Base-by-base conservation (phyloP, 2,797 vertebrate genomes). In the Lycodopsis pacificus region DNA sequence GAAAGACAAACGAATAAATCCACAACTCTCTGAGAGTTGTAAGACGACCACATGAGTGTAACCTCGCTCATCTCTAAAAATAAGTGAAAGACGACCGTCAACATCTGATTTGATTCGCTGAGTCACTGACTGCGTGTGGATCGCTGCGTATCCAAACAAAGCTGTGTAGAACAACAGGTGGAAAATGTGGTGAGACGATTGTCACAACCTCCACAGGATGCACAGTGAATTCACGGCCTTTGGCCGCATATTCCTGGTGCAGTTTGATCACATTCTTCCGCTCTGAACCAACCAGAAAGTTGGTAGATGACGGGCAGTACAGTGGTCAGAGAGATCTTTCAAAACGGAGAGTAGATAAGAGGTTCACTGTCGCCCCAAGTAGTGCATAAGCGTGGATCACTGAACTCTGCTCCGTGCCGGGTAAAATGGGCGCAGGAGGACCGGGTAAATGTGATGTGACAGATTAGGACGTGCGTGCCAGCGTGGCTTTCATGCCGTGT, bases 361-460 rank as follows among this genome's bases (percentile, higher is more conserved):
- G 63, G 68, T 79, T 79, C 25, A 54, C 58, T 58, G 74, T 49
- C 22, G 46, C 62, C 25, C 17, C 2, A 22, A 80, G 62, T 76
- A 56, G 53, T 42, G 34, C 63, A 62, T 65, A 78, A 66, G 58
- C 57, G 62, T 22, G 62, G 75, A 79, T 77, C 68, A 81, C 62
- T 68, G 36, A 56, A 71, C 70, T 63, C 36, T 42, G 71, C 49
- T 65, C 68, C 56, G 57, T 20, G 80, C 62, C 30, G 83, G 81
- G 72, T 64, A 46, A 83, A 81, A 74, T 3, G 82, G 65, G 74
- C 32, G 10, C 65, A 38, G 61, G 42, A 48, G 58, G 40, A 67
- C 54, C 0, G 71, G 67, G 25, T 79, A 88, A 88, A 91, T 90
- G 67, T 84, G 89, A 92, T 90, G 90, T 90, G 88, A 91, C 92